These are phyloP conservation scores for Synchiropus splendidus DNA, from an alignment of 2,113 vertebrate genomes.

Conservation along the genomic window DNA sequence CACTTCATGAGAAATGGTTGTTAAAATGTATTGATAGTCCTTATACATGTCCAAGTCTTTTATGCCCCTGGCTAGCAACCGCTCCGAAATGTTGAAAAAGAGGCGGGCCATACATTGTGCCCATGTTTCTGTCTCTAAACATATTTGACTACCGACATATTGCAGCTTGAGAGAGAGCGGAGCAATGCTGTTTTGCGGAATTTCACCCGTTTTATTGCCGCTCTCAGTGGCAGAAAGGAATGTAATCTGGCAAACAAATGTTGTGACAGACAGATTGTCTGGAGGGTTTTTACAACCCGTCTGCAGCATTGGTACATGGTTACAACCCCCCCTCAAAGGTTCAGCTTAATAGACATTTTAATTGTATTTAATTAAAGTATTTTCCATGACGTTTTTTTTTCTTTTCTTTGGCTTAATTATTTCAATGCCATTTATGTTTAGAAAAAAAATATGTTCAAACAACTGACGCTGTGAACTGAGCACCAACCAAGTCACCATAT, in stretches of 20 bases:
- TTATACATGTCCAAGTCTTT: slow-evolving; percentile 47
- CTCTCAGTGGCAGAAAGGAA: slow-evolving; percentile 52
- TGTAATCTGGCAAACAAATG: slow-evolving; percentile 71
- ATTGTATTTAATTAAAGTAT: not conserved
- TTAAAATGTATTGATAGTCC: slow-evolving; percentile 62
- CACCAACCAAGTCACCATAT: too few relatives aligned
- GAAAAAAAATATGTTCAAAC: too few relatives aligned
- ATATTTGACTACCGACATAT: slow-evolving; percentile 58
- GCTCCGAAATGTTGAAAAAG: slow-evolving; percentile 46
- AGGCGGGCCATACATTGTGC: slow-evolving; percentile 36
- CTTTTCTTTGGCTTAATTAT: too few relatives aligned
- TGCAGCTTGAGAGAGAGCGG: slow-evolving; percentile 45
- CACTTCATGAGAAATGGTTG: slow-evolving; percentile 66
- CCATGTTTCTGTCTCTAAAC: slow-evolving; percentile 36
- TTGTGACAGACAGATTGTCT: slow-evolving; percentile 70
- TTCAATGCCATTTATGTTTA: too few relatives aligned
- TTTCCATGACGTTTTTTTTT: slow-evolving; percentile 4
- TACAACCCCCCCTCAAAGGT: slow-evolving; percentile 19
- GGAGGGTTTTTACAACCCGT: slow-evolving; percentile 54
- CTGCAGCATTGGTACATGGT: slow-evolving; percentile 45
- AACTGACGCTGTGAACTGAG: too few relatives aligned
- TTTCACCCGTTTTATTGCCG: slow-evolving; percentile 55
- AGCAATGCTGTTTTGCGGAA: slow-evolving; percentile 38
- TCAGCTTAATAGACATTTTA: too few relatives aligned
- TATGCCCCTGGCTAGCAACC: slow-evolving; percentile 46